Base-by-base conservation (phyloP, 2,797 vertebrate genomes). In the Macroramphosus scolopax region DNA sequence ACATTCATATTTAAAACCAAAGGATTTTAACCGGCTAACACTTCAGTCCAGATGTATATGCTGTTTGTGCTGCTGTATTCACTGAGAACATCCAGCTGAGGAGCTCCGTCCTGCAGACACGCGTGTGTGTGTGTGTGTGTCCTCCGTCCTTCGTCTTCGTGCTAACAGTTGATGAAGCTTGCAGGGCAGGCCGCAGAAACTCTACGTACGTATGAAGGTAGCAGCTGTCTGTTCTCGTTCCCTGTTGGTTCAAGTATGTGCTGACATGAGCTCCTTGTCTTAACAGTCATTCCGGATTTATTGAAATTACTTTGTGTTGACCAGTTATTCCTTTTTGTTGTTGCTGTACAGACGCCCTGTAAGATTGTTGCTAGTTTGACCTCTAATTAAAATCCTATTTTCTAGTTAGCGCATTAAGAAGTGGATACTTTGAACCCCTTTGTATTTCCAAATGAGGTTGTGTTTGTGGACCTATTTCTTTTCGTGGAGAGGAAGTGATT, bases 1-100 rank as follows among this genome's bases (percentile, higher is more conserved):
- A 63, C 15, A 50, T 20, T 58, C 43, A 47, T 55, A 42, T 46
- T 68, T 59, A 48, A 59, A 72, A 70, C 72, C 66, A 65, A 78
- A 74, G 67, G 20, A 51, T 51, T 61, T 66, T n/a, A n/a, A 52
- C 31, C 22, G 28, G 29, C 35, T 50, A 54, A 30, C 32, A 44
- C 62, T 58, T 74, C 25, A 50, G 55, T 68, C 37, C 70, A 76
- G 50, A 61, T 53, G 28, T 66, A 33, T 56, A 36, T 72, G 45
- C 59, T 72, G 52, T 81, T 77, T 53, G 67, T 79, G 77, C 85
- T 86, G 78, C 83, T 87, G 81, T 68, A 68, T 67, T 73, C 61
- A 74, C 53, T 38, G 22, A 24, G 50, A 42, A 6, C 16, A 44
- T 20, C 18, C 28, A 17, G 41, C 41, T 5, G 41, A 17, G n/a